These are phyloP conservation scores for Brachionus rubens DNA, from an alignment of 1,140 invertebrate species.

Conservation along the genomic window DNA sequence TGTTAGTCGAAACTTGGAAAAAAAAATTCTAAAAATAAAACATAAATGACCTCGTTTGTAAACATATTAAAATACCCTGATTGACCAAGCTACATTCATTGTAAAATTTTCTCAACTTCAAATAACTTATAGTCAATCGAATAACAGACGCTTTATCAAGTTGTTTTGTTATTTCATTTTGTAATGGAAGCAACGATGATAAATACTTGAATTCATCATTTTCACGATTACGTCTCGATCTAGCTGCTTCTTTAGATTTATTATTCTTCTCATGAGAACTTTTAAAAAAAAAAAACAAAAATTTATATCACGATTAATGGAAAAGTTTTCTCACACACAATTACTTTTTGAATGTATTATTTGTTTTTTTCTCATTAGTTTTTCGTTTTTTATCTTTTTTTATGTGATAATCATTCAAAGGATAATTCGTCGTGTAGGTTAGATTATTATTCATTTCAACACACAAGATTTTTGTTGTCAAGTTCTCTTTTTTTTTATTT, in stretches of 20 bases:
- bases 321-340: background rate
- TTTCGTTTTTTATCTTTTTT: background rate
- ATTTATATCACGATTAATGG: background rate
- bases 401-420: background rate
- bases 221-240: conserved; percentile 87
- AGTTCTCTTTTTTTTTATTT: too few species aligned
- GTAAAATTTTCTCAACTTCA: conserved; percentile 68
- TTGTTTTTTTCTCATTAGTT: background rate
- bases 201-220: conserved; percentile 98
- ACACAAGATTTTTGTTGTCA: too few species aligned
- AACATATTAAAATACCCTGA: background rate
- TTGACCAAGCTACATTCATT: background rate
- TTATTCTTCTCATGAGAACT: conserved; percentile 65
- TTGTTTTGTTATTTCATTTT: conserved; percentile 90
- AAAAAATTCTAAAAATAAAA: background rate
- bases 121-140: conserved; percentile 91
- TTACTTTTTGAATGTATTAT: too few species aligned
- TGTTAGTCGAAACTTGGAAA: background rate
- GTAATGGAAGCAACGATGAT: conserved; percentile 91
- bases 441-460: too few species aligned
- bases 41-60: too few species aligned
- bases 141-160: conserved; percentile 98
- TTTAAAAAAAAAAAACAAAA: background rate
- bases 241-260: conserved; percentile 77
- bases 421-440: too few species aligned